Percentiles rank a stretch among this genome's conserved stretches.
Evolutionary conservation across 2,113 vertebrate genomes (phyloP).

Genomic region (Hippopotamus amphibius): DNA sequence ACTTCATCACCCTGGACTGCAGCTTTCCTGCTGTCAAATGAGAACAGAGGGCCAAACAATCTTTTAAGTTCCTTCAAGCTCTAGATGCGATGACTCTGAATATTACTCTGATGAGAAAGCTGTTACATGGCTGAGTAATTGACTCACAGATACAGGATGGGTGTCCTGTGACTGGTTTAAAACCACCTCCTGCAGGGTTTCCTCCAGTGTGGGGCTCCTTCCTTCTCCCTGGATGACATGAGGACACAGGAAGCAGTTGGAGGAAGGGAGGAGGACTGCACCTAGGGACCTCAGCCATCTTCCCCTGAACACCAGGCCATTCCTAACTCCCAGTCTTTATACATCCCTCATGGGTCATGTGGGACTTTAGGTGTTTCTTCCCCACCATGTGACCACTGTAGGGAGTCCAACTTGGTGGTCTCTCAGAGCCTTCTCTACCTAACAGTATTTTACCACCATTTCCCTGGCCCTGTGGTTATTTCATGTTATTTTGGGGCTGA

Average conservation of each 20-base stretch:
- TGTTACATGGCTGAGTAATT: background rate
- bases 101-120: background rate
- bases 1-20: background rate
- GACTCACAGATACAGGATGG: background rate
- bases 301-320: background rate
- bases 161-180: background rate
- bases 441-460: background rate
- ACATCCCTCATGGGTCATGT: background rate
- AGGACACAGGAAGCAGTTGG: background rate
- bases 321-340: background rate
- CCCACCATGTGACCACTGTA: rapidly evolving
- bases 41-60: background rate
- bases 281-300: background rate
- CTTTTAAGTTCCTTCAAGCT: slow-evolving; percentile 11
- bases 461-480: background rate
- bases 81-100: background rate
- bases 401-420: background rate
- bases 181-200: background rate
- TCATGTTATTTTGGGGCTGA: background rate
- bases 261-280: background rate
- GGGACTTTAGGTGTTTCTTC: background rate
- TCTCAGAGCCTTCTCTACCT: background rate
- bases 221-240: background rate
- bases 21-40: background rate
- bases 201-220: background rate